Evolutionary conservation across 2,113 vertebrate species (phyloP), one percentile per base, ranked within the genome.

Genomic region (Columba livia): DNA sequence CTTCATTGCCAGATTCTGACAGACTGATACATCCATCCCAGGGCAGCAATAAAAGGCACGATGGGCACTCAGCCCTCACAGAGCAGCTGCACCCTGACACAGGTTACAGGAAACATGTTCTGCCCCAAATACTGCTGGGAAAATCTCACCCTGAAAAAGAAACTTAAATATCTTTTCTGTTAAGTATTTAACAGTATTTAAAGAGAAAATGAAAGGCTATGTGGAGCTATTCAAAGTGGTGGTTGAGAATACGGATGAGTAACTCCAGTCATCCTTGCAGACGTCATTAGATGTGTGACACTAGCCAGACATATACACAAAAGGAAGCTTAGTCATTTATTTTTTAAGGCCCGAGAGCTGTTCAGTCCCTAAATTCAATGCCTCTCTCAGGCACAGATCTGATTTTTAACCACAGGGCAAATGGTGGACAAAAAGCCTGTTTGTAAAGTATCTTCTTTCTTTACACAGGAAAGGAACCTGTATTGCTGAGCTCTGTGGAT

Each of bases 291-390:
- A 11, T 38, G 11, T 36, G 38, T 38, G 26, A 62, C 25, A 38
- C 15, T 24, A 74, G n/a, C 17, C 36, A 70, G 10, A 79, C 7
- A 10, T 1, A 32, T 1, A 79, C 29, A 48, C 1, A 4, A 69
- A 23, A 74, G 6, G 12, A 48, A 64, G 7, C 4, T 42, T 23
- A 42, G 21, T 9, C 0, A 0, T 54, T 31, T 67, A 2, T 11
- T 85, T 71, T 56, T 66, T 54, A 24, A 69, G 26, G 42, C 6
- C 3, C 11, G 12, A 31, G 42, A 65, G 6, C 25, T 48, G 5
- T 38, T 82, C 31, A 15, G 10, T 25, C 82, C 34, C 29, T 88
- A 61, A 88, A 47, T 56, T 61, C 18, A 34, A 20, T 23, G 47
- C 17, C 15, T 53, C 42, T 75, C 32, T 25, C 6, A 44, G 15